Conservation (phyloP, 92 coral and sea anemone species). For the Parazoanthus atlanticus region DNA sequence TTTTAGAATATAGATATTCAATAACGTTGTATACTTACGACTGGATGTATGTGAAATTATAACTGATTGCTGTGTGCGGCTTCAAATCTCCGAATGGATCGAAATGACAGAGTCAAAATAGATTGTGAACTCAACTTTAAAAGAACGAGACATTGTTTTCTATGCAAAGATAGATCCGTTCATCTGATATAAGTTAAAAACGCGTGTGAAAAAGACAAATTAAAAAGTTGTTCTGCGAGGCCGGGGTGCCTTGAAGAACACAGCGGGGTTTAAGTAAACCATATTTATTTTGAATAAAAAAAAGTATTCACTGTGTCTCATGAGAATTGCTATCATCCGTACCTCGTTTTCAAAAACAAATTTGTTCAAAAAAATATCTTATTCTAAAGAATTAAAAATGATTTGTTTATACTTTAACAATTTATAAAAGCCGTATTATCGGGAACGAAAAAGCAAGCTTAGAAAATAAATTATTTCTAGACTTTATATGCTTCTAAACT, state of each 20-base stretch:
- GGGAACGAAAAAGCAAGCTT: background rate
- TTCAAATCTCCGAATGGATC: background rate
- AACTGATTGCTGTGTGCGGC: background rate
- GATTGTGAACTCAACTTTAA: background rate
- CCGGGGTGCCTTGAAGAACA: background rate
- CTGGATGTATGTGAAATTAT: background rate
- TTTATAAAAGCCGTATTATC: no score
- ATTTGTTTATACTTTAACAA: no score
- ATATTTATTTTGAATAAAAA: background rate
- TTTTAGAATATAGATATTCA: background rate
- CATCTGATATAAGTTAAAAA: background rate
- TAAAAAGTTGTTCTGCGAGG: background rate
- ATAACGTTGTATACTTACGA: background rate
- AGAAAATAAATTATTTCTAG: background rate
- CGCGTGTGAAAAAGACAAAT: background rate
- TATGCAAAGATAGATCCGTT: background rate
- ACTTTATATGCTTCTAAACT: background rate
- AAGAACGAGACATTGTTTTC: no score
- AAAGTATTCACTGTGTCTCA: background rate
- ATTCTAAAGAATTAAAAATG: background rate
- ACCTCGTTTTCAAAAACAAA: background rate
- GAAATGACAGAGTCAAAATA: background rate
- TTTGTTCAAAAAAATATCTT: background rate
- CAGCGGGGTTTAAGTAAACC: background rate
- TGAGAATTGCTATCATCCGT: background rate